These are phyloP conservation scores for Volucella inflata DNA, from an alignment of 2,888 invertebrate species.

Conservation along the genomic window DNA sequence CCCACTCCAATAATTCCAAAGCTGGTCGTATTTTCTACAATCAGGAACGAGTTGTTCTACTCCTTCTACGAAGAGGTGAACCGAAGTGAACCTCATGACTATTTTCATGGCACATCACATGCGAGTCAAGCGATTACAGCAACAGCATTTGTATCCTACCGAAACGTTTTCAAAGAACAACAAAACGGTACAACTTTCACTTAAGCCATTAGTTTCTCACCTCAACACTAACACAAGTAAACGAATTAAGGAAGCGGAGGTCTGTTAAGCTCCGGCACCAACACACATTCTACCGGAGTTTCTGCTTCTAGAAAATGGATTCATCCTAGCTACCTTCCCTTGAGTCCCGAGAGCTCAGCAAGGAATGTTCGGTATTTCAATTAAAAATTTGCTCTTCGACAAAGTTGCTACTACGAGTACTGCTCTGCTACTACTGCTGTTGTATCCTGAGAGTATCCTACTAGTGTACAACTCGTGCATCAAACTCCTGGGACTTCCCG, in stretches of 20 bases:
- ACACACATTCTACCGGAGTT: not conserved
- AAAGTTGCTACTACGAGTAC: slow-evolving; percentile 66
- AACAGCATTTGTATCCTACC: not conserved
- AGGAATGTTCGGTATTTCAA: slow-evolving; percentile 74
- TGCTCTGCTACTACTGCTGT: slow-evolving; percentile 43
- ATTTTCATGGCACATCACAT: slow-evolving; percentile 58
- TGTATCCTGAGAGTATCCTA: slow-evolving; percentile 51
- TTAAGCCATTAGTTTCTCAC: slow-evolving; percentile 64
- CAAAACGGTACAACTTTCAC: slow-evolving; percentile 62
- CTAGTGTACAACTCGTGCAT: slow-evolving; percentile 46
- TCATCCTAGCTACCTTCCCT: slow-evolving; percentile 35
- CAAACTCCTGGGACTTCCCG: slow-evolving; percentile 56
- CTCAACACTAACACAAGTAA: slow-evolving; percentile 65
- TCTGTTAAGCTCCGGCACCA: slow-evolving; percentile 37
- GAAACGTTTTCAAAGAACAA: slow-evolving; percentile 14
- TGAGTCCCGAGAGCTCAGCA: not conserved
- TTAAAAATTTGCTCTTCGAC: slow-evolving; percentile 68
- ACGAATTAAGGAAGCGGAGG: slow-evolving; percentile 65
- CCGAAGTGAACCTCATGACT: slow-evolving; percentile 6
- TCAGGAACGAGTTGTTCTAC: slow-evolving; percentile 2
- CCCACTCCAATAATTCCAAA: not conserved
- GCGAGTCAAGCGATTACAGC: slow-evolving; percentile 25
- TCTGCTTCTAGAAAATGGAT: slow-evolving; percentile 27
- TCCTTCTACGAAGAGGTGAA: not conserved
- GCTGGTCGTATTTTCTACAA: slow-evolving; percentile 18